phyloP scores from a whole-genome alignment of 2,113 vertebrate species.

The Probosciger aterrimus region DNA sequence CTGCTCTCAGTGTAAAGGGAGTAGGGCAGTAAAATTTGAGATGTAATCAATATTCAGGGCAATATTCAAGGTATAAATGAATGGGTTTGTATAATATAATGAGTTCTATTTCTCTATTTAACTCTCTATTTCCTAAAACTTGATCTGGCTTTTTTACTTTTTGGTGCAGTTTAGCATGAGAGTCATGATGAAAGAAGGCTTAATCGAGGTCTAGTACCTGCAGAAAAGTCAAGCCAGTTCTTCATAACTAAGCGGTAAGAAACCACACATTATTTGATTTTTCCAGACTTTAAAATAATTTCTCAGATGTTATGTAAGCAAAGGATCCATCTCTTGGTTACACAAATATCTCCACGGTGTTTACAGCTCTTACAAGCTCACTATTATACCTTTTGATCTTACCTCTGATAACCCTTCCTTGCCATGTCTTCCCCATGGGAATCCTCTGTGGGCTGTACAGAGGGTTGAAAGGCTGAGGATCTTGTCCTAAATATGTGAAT shows the following conservation, averaged over 20 bases:
- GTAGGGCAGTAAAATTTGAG: neutral
- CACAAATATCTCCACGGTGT: neutral
- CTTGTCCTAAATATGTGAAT: neutral
- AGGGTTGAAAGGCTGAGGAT: neutral
- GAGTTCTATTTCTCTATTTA: neutral
- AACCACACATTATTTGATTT: neutral
- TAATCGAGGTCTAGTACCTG: neutral
- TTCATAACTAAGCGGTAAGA: neutral
- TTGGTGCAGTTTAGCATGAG: neutral
- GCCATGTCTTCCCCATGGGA: neutral
- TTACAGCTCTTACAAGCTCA: neutral
- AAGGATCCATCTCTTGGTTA: neutral
- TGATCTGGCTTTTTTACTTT: accelerated
- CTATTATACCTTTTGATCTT: neutral
- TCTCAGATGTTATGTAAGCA: neutral
- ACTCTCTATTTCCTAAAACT: neutral
- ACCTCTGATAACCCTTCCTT: neutral
- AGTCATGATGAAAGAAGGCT: neutral
- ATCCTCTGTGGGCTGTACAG: neutral
- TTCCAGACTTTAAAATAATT: neutral
- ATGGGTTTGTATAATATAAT: neutral
- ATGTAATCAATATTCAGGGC: neutral
- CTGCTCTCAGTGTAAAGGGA: neutral
- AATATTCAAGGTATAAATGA: neutral
- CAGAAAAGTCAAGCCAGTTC: neutral